phyloP scores from a whole-genome alignment of 1,140 invertebrate genomes.

The Drosophila lacteicornis region DNA sequence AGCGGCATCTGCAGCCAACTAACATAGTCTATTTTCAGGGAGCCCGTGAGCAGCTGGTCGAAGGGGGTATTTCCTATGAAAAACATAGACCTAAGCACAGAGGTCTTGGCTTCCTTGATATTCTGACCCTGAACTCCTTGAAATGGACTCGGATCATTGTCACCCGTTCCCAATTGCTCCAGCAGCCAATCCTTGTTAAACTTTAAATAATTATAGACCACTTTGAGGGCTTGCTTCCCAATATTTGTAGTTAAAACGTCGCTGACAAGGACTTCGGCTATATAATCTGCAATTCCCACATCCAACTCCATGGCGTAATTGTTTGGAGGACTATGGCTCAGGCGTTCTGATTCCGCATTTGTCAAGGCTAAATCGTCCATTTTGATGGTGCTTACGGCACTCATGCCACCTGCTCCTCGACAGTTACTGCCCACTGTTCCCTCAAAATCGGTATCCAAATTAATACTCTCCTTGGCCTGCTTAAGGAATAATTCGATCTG shows the following conservation, averaged over 20 bases:
- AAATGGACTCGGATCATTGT: slow-evolving; percentile 75
- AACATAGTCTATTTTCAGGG: slow-evolving; percentile 86
- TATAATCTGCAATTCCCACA: slow-evolving; percentile 85
- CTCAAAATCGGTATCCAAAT: slow-evolving; percentile 72
- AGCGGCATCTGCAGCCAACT: slow-evolving; percentile 86
- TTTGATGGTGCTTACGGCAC: slow-evolving; percentile 79
- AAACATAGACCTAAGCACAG: slow-evolving; percentile 90
- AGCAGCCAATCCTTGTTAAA: slow-evolving; percentile 89
- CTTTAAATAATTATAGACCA: slow-evolving; percentile 88
- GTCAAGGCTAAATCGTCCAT: slow-evolving; percentile 81
- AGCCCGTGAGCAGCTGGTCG: slow-evolving; percentile 87
- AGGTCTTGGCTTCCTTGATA: slow-evolving; percentile 86
- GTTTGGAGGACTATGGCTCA: slow-evolving; percentile 76
- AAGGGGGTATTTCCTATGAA: slow-evolving; percentile 90
- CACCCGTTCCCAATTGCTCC: slow-evolving; percentile 86
- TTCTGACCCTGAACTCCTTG: slow-evolving; percentile 82
- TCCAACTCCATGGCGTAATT: slow-evolving; percentile 83
- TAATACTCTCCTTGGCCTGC: slow-evolving; percentile 85
- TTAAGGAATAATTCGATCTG: slow-evolving; percentile 88
- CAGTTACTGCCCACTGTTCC: slow-evolving; percentile 24
- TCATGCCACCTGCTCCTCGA: slow-evolving; percentile 63
- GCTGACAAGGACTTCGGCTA: slow-evolving; percentile 86
- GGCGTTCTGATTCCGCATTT: slow-evolving; percentile 70
- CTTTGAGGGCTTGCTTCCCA: slow-evolving; percentile 87
- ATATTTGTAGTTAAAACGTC: slow-evolving; percentile 85